Evolutionary conservation across 1,140 invertebrate species (phyloP), one percentile per base, ranked within the genome.

Genomic region (Hesperophylax magnus): DNA sequence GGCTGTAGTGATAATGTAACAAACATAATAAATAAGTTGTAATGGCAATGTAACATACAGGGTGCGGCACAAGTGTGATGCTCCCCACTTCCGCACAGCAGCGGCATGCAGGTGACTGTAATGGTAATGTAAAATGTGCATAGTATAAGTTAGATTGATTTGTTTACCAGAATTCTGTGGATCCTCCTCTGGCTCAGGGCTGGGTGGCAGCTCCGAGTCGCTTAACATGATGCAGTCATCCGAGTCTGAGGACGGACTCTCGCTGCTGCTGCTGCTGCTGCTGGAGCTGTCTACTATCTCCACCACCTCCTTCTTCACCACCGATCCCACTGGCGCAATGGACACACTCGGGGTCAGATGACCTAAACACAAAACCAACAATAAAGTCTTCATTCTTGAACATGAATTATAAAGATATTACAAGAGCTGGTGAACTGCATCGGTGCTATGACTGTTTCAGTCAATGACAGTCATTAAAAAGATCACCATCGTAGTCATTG

Each of bases 171-270:
- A 92, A 85, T 92, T 92, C 80, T 88, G 86, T 15, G 92, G 92
- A 86, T 93, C 91, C 79, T 92, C 92, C 61, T 93, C 92, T 5
- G 92, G 92, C 80, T 92, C 89, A n/a, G 90, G 91, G 84, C 88
- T 90, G 58, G 90, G 87, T 17, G 88, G 92, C 87, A 85, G 91
- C 90, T 89, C 93, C 85, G 92, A 92, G 86, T 95, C 94, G 18
- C 94, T 95, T 47, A 95, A 88, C 81, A 97, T 93, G 83, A 97
- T 96, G 85, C 95, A 96, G 85, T 95, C 94, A 86, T 96, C 95
- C 82, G 95, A 94, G 86, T 94, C 93, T 3, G 92, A 92, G 65
- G 92, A 92, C 58, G 89, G 89, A 24, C 87, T 89, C 72, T 88
- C 88, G 17, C 88, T 86, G 54, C 89, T 88, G 52, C 89, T 88